These are phyloP conservation scores for Pseudomyrmex gracilis DNA, from an alignment of 1,140 invertebrate species.

Conservation along the genomic window DNA sequence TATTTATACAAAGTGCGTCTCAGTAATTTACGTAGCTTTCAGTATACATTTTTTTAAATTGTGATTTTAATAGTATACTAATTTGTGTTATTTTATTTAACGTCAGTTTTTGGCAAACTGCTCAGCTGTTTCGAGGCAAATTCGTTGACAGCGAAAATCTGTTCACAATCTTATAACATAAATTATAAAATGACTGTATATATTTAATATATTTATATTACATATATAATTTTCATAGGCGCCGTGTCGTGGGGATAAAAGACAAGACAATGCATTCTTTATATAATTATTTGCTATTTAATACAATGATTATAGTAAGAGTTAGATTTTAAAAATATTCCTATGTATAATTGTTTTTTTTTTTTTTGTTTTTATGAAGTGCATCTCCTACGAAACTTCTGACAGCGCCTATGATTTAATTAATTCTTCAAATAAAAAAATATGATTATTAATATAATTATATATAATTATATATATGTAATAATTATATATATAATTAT, in stretches of 20 bases:
- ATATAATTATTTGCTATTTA: background rate
- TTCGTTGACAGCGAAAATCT: slow-evolving; percentile 76
- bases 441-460: slow-evolving; percentile 1
- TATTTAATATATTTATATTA: background rate
- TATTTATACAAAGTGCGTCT: slow-evolving; percentile 60
- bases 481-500: slow-evolving; percentile 1
- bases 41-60: slow-evolving; percentile 64
- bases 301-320: slow-evolving; percentile 16
- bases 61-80: slow-evolving; percentile 65
- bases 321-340: slow-evolving; percentile 25
- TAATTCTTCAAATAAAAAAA: slow-evolving; percentile 3
- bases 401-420: slow-evolving; percentile 27
- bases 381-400: background rate
- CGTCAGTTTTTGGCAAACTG: slow-evolving; percentile 73
- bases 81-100: slow-evolving; percentile 71
- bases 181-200: no score
- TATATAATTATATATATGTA: slow-evolving; percentile 15
- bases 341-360: no score
- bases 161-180: slow-evolving; percentile 72
- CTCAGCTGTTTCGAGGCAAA: slow-evolving; percentile 74
- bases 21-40: slow-evolving; percentile 65
- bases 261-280: background rate
- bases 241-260: background rate
- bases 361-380: background rate
- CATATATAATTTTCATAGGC: slow-evolving; percentile 6